phyloP scores from a whole-genome alignment of 2,797 vertebrate genomes.

The Gobionotothen gibberifrons region DNA sequence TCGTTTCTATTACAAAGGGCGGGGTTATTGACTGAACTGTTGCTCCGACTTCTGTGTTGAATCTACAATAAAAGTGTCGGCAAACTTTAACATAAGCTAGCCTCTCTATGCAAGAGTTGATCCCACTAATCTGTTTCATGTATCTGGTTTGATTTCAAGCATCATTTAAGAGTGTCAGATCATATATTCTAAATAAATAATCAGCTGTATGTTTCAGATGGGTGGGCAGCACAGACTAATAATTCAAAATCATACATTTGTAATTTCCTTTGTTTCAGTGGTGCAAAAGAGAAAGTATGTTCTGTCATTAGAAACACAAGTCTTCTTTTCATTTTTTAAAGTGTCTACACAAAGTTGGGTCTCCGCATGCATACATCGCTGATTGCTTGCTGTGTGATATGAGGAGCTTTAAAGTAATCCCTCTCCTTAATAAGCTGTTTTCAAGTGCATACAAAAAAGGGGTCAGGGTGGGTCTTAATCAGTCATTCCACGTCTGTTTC shows the following conservation, averaged over 20 bases:
- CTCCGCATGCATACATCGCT: conserved; percentile 23
- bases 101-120: conserved; percentile 24
- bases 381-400: conserved; percentile 16
- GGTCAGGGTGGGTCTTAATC: conserved; percentile 56
- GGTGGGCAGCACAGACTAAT: neutral
- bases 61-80: conserved; percentile 27
- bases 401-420: conserved; percentile 69
- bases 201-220: conserved; percentile 2
- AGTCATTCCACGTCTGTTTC: conserved; percentile 36
- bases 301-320: conserved; percentile 11
- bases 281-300: conserved; percentile 32
- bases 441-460: conserved; percentile 43
- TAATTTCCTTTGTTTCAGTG: conserved; percentile 6
- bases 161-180: conserved; percentile 1
- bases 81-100: neutral
- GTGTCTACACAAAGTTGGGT: conserved; percentile 26
- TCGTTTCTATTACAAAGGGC: conserved; percentile 34
- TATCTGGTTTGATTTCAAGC: conserved; percentile 29
- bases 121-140: conserved; percentile 33
- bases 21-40: conserved; percentile 14
- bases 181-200: conserved; percentile 24
- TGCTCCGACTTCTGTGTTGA: neutral
- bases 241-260: conserved; percentile 20
- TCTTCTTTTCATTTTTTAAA: conserved; percentile 44
- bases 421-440: conserved; percentile 59